A percentile compares a stretch with the other conserved stretches of the same genome.
phyloP scores from a whole-genome alignment of 2,113 vertebrate genomes.

The Nesospiza acunhae region DNA sequence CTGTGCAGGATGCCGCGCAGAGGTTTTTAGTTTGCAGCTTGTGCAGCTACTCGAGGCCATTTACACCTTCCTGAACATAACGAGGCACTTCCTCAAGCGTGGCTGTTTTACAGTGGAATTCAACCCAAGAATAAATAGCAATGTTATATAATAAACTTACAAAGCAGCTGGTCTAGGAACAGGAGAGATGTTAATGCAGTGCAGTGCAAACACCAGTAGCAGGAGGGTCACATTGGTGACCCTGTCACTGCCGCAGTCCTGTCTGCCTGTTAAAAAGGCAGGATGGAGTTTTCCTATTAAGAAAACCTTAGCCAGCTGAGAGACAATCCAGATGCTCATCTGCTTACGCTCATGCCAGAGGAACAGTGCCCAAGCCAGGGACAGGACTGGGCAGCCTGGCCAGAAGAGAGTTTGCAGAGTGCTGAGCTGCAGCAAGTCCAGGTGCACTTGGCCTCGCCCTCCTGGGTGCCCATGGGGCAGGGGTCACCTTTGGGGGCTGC shows the following conservation, averaged over 20 bases:
- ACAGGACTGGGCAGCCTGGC: rapidly evolving
- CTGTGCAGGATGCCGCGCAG: neutral
- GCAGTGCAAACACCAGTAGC: neutral
- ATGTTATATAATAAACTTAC: neutral
- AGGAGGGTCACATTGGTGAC: rapidly evolving
- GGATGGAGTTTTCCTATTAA: neutral
- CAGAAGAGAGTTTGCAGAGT: rapidly evolving
- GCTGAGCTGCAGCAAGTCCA: rapidly evolving
- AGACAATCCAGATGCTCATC: neutral
- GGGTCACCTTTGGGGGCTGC: neutral
- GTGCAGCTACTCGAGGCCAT: neutral
- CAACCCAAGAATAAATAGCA: conserved; percentile 19
- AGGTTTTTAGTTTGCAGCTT: neutral
- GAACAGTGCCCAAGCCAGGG: neutral
- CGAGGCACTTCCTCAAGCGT: neutral
- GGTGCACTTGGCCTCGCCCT: rapidly evolving
- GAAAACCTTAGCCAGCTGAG: neutral
- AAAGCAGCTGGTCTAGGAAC: neutral
- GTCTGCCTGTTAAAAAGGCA: neutral
- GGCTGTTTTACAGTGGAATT: conserved; percentile 17
- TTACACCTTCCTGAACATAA: conserved; percentile 20
- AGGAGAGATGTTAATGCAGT: neutral
- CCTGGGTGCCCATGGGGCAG: rapidly evolving
- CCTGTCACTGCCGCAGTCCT: neutral
- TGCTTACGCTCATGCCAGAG: neutral